Evolutionary conservation across 1,140 invertebrate species (phyloP).

Genomic region (Adoxophyes honmai): DNA sequence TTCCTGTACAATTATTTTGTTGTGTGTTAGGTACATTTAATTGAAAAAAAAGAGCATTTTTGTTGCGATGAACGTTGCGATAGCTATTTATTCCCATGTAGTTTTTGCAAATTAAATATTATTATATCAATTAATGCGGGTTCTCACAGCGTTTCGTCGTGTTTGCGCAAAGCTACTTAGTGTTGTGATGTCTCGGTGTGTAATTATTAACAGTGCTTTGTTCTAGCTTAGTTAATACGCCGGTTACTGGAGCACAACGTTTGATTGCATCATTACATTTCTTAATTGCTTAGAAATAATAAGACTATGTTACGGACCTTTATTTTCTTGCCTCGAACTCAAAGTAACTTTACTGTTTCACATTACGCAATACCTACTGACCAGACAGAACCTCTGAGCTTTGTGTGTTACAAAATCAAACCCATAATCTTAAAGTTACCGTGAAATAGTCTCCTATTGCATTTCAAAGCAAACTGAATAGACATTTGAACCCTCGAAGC

Average conservation of each 20-base stretch:
- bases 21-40: too few species aligned
- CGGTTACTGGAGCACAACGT: slow-evolving; percentile 4
- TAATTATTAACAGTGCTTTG: slow-evolving; percentile 13
- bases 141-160: slow-evolving; percentile 4
- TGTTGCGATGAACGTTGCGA: neutral
- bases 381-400: too few species aligned
- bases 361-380: too few species aligned
- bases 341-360: too few species aligned
- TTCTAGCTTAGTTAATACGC: slow-evolving; percentile 4
- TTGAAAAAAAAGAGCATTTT: too few species aligned
- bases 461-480: slow-evolving; percentile 1
- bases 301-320: too few species aligned
- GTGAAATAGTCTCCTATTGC: neutral
- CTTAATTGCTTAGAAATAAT: too few species aligned
- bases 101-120: neutral
- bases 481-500: slow-evolving; percentile 5
- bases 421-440: too few species aligned
- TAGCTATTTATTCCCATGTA: neutral
- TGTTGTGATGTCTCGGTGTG: neutral
- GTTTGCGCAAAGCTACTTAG: slow-evolving; percentile 12
- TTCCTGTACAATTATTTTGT: too few species aligned
- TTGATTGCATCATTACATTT: too few species aligned
- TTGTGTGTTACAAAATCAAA: too few species aligned
- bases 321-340: too few species aligned
- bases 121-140: slow-evolving; percentile 6